A percentile compares a stretch with the other conserved stretches of the same genome.
Evolutionary conservation across 2,797 vertebrate genomes (phyloP).

Genomic region (Pelochelys cantorii): DNA sequence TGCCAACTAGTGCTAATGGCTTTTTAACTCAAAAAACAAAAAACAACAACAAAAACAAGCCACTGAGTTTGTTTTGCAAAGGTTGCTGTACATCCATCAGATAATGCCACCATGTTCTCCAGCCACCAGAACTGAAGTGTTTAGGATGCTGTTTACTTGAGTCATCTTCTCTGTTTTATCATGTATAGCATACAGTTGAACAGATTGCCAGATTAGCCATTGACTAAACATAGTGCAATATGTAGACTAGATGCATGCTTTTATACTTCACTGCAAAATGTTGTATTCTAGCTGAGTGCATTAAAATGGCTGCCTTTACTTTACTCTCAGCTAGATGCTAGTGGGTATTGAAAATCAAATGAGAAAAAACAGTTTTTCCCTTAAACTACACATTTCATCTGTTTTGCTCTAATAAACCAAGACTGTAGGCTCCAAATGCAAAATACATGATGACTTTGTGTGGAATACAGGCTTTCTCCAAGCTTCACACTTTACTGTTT

Average conservation of each 20-base stretch:
- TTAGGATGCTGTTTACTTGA: not conserved
- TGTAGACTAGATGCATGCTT: not conserved
- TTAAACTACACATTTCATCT: slow-evolving; percentile 26
- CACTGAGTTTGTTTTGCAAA: not conserved
- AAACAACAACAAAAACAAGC: not conserved
- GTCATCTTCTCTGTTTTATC: slow-evolving; percentile 20
- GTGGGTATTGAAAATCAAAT: slow-evolving; percentile 39
- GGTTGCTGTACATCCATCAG: not conserved
- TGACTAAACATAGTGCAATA: slow-evolving; percentile 20
- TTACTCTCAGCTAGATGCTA: slow-evolving; percentile 6
- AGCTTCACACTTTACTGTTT: not conserved
- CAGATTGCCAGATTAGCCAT: slow-evolving; percentile 52
- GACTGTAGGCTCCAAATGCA: slow-evolving; percentile 10
- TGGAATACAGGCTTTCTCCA: slow-evolving; percentile 1
- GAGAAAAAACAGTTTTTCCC: slow-evolving; percentile 48
- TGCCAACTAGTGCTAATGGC: not conserved
- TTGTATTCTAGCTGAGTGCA: slow-evolving; percentile 47
- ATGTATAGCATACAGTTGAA: slow-evolving; percentile 25
- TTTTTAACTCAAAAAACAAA: not conserved
- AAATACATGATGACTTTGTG: not conserved
- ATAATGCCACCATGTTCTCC: slow-evolving; percentile 21
- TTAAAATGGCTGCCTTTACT: slow-evolving; percentile 33
- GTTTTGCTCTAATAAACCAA: not conserved
- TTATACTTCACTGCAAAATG: slow-evolving; percentile 15
- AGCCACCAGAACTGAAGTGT: slow-evolving; percentile 23